Conservation (phyloP, 2,113 vertebrate genomes). For the Dromiciops gliroides region DNA sequence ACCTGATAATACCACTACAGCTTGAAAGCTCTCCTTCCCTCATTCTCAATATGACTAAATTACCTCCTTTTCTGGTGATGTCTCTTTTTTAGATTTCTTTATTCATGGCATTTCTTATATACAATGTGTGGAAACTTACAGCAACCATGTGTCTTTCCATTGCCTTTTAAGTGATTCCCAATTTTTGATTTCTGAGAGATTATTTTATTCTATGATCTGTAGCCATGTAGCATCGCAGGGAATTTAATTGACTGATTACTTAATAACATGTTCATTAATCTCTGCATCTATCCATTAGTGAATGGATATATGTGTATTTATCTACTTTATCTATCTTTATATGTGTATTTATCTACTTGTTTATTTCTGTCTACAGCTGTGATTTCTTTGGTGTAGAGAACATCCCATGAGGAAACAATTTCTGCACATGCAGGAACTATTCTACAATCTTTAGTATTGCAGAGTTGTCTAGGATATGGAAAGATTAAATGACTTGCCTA, state of each 20-base stretch:
- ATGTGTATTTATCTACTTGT: background rate
- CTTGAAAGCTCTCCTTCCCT: background rate
- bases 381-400: background rate
- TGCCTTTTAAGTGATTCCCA: background rate
- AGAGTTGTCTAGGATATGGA: background rate
- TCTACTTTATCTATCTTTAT: too few species aligned
- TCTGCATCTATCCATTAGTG: background rate
- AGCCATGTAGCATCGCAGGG: background rate
- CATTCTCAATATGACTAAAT: background rate
- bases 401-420: background rate
- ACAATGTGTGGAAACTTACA: background rate
- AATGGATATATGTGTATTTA: too few species aligned
- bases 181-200: background rate
- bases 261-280: background rate
- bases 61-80: background rate
- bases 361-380: background rate
- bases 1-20: background rate
- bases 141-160: background rate
- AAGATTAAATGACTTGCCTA: background rate
- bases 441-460: background rate
- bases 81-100: background rate
- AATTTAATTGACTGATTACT: background rate
- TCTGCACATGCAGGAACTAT: background rate
- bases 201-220: background rate
- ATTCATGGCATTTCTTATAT: background rate